Evolutionary conservation across 53 echinoderm and acorn worm species (phyloP).

Genomic region (Temnopleurus reevesii): DNA sequence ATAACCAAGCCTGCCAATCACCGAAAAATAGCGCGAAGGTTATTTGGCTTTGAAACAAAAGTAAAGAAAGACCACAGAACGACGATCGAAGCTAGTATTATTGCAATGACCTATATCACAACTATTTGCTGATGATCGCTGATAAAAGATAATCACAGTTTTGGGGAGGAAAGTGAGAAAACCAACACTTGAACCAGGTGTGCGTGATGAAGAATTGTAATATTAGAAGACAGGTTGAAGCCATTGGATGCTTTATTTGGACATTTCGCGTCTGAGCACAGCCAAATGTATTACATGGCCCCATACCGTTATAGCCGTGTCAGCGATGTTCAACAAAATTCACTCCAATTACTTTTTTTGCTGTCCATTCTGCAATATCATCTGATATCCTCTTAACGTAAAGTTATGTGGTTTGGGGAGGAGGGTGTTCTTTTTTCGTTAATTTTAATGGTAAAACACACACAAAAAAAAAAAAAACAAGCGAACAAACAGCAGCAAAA

Average conservation of each 20-base stretch:
- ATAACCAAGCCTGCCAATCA: slow-evolving; percentile 24
- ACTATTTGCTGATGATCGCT: slow-evolving; percentile 7
- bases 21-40: background rate
- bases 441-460: no score
- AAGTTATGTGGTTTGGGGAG: no score
- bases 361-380: no score
- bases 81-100: background rate
- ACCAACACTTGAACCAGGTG: slow-evolving; percentile 34
- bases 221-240: background rate
- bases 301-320: background rate
- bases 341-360: no score
- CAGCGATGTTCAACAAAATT: slow-evolving; percentile 32
- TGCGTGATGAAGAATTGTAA: slow-evolving; percentile 12
- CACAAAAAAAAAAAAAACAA: no score
- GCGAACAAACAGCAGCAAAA: no score
- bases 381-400: no score
- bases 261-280: background rate
- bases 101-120: slow-evolving; percentile 11
- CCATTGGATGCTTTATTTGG: background rate
- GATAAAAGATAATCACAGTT: slow-evolving; percentile 12
- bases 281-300: background rate
- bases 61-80: background rate
- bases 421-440: no score
- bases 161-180: slow-evolving; percentile 14
- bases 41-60: background rate